A percentile compares a stretch with the other conserved stretches of the same genome.
These are phyloP conservation scores for Halcyon chelicuti DNA, from an alignment of 2,797 vertebrate species.

Conservation along the genomic window DNA sequence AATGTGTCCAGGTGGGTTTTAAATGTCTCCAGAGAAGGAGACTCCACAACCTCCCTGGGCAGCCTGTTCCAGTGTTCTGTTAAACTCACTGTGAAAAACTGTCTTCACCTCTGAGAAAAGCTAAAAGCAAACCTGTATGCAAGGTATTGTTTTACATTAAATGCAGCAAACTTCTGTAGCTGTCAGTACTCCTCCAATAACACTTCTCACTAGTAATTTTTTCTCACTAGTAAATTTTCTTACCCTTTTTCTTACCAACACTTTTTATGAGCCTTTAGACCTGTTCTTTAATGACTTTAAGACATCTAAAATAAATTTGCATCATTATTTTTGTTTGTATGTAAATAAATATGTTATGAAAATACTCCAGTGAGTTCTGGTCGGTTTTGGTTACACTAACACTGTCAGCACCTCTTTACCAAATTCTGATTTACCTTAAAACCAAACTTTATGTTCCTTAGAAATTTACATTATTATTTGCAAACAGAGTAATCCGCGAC, in stretches of 20 bases:
- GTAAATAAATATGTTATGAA: neutral
- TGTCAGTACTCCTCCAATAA: too few relatives aligned
- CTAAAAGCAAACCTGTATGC: too few relatives aligned
- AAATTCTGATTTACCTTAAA: neutral
- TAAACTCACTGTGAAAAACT: too few relatives aligned
- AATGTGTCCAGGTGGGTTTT: too few relatives aligned
- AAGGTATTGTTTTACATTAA: too few relatives aligned
- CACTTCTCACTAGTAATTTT: too few relatives aligned
- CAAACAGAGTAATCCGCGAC: neutral
- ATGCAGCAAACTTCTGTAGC: too few relatives aligned
- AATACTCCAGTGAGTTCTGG: neutral
- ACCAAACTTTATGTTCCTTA: neutral
- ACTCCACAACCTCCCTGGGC: too few relatives aligned
- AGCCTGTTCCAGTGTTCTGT: too few relatives aligned
- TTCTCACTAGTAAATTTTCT: neutral
- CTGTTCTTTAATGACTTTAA: neutral
- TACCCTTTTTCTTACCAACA: neutral
- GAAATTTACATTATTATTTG: neutral
- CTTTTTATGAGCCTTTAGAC: neutral
- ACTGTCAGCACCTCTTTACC: neutral
- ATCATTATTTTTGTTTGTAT: neutral
- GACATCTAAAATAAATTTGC: neutral
- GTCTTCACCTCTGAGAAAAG: too few relatives aligned
- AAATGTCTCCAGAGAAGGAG: too few relatives aligned
- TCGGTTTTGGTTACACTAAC: neutral